A percentile compares a stretch with the other conserved stretches of the same genome.
Conservation (phyloP, 2,113 vertebrate species). For the Panthera uncia region DNA sequence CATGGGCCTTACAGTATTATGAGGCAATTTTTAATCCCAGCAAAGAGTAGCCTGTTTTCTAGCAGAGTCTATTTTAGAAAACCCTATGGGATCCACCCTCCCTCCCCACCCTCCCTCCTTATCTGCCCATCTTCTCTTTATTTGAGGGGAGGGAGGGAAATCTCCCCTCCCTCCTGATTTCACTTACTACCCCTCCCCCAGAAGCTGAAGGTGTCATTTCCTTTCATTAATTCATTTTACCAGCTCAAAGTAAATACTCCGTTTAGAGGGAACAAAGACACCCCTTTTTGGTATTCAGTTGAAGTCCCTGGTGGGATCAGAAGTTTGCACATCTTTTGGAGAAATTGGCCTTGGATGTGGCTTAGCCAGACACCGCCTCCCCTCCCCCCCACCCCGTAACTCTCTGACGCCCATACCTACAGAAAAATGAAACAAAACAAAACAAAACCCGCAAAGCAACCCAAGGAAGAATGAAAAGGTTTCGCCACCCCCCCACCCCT, state of each 20-base stretch:
- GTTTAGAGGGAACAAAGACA: constrained; percentile 94
- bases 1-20: constrained; percentile 85
- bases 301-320: constrained; percentile 90
- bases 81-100: constrained; percentile 39
- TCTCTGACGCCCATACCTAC: neutral
- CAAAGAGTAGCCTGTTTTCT: constrained; percentile 77
- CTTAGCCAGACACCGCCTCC: neutral
- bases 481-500: neutral
- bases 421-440: neutral
- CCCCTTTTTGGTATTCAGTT: constrained; percentile 85
- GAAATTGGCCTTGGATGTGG: constrained; percentile 83
- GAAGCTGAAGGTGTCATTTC: constrained; percentile 78
- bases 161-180: neutral
- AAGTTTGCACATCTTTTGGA: constrained; percentile 90
- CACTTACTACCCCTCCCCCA: neutral
- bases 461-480: neutral
- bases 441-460: neutral
- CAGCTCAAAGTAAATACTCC: constrained; percentile 96
- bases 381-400: no score
- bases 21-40: constrained; percentile 83
- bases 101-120: neutral
- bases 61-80: constrained; percentile 66
- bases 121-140: neutral
- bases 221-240: constrained; percentile 88
- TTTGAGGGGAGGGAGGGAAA: neutral